Evolutionary conservation across 2,888 invertebrate genomes (phyloP), one percentile per base, ranked within the genome.

Genomic region (Leptothorax acervorum): DNA sequence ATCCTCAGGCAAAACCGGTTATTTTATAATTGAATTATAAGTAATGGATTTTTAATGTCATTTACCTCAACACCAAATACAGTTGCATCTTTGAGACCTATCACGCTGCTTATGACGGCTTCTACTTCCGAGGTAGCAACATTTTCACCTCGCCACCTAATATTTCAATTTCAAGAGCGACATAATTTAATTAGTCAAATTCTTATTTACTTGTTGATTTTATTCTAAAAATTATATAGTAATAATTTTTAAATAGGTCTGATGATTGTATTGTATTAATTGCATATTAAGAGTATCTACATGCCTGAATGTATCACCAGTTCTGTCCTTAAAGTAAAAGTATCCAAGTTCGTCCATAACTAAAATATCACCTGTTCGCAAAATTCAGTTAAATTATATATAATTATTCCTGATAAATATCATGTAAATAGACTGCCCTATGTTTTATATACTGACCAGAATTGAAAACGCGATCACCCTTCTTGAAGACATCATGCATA

Each of bases 111-210:
- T 88, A 99, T 96, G 12, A 98, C 97, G 79, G 97, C 97, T 95
- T 99, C 99, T 31, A 99, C 98, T 95, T 99, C 99, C 0, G 97
- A 97, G 0, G 99, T 99, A 83, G 99, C 97, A 0, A 99, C 99
- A 94, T 99, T 99, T 95, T 99, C 99, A 18, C 99, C 99, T 93
- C 98, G 97, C 99, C 99, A 99, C 92, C 97, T 96, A 68, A 53
- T 51, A 31, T 71, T 65, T 39, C 9, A 42, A 70, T 78, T 76
- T 66, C 11, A 76, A 65, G 0, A 70, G 8, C 6, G 1, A 42
- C n/a, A 23, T 35, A 78, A 55, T 55, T 3, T 23, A n/a, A 66
- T 76, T 66, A 18, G 1, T 42, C n/a, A 28, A 78, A 60, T 31
- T 60, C 15, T 35, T 73, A 12, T 39, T 51, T 60, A 60, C 15